phyloP scores from a whole-genome alignment of 1,140 invertebrate species.

The Drosophila saltans region DNA sequence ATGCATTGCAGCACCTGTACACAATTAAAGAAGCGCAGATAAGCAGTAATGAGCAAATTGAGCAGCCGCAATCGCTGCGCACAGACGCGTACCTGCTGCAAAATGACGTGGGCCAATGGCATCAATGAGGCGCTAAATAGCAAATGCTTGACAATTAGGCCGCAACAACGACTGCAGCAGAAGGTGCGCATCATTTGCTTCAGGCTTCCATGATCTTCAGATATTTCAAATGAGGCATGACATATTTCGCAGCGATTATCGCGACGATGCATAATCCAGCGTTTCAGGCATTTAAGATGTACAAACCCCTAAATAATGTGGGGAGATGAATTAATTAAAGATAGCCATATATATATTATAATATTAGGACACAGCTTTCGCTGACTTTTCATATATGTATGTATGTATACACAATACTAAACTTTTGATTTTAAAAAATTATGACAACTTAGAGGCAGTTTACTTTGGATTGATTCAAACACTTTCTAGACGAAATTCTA shows the following conservation, averaged over 20 bases:
- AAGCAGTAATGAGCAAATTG: constrained; percentile 13
- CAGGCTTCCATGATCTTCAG: constrained; percentile 61
- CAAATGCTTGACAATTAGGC: constrained; percentile 69
- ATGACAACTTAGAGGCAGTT: no score
- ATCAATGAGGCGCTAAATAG: constrained; percentile 67
- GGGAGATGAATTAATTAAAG: background rate
- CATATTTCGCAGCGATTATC: constrained; percentile 77
- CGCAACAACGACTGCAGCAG: constrained; percentile 66
- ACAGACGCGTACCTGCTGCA: constrained; percentile 67
- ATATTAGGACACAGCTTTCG: no score
- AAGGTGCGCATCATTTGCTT: constrained; percentile 70
- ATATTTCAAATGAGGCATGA: constrained; percentile 53
- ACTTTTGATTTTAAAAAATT: no score
- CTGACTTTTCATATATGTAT: no score
- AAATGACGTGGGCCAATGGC: constrained; percentile 69
- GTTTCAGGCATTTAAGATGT: constrained; percentile 73
- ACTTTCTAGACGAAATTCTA: no score
- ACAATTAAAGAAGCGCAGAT: constrained; percentile 46
- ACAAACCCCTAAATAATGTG: constrained; percentile 56
- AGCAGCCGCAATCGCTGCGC: background rate
- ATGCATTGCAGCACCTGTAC: constrained; percentile 74
- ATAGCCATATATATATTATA: no score
- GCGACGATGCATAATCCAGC: constrained; percentile 73
- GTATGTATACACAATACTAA: no score
- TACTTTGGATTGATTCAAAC: no score